These are phyloP conservation scores for Pelvicachromis taeniatus DNA, from an alignment of 2,113 vertebrate species.

Conservation along the genomic window DNA sequence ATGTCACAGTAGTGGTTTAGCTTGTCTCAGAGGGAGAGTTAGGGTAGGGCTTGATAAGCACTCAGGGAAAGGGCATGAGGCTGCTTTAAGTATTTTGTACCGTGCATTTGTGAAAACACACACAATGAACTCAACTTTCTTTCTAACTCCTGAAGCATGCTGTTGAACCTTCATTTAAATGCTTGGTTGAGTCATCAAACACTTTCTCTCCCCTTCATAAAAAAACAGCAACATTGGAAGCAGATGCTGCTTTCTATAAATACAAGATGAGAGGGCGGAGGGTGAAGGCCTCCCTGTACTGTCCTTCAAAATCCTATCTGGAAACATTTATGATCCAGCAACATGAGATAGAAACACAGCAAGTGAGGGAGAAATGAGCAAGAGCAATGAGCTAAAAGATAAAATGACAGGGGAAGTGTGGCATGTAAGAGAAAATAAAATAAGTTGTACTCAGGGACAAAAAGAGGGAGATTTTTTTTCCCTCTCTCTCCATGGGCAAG, in stretches of 20 bases:
- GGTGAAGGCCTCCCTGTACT: conserved; percentile 22
- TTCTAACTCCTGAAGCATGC: not conserved
- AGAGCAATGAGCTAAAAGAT: conserved; percentile 8
- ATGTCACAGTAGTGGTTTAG: conserved; percentile 42
- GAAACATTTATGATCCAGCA: conserved; percentile 66
- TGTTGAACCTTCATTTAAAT: conserved; percentile 4
- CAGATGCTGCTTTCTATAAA: conserved; percentile 60
- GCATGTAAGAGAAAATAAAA: not conserved
- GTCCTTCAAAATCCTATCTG: conserved; percentile 65
- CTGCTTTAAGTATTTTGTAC: not conserved
- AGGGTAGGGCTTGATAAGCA: conserved; percentile 10
- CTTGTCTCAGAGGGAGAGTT: conserved; percentile 42
- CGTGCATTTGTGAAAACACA: not conserved
- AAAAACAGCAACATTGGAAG: conserved; percentile 61
- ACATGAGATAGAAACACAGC: conserved; percentile 27
- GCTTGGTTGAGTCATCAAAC: conserved; percentile 29
- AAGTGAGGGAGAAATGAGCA: not conserved
- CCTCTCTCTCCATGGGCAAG: not conserved
- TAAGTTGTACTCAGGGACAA: not conserved
- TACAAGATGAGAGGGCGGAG: conserved; percentile 44
- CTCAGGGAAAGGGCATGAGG: not conserved
- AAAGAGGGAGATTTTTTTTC: not conserved
- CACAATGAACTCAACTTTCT: not conserved
- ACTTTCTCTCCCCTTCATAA: not conserved
- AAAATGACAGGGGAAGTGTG: not conserved